phyloP scores from a whole-genome alignment of 2,888 invertebrate species.

The Cataglyphis livida region DNA sequence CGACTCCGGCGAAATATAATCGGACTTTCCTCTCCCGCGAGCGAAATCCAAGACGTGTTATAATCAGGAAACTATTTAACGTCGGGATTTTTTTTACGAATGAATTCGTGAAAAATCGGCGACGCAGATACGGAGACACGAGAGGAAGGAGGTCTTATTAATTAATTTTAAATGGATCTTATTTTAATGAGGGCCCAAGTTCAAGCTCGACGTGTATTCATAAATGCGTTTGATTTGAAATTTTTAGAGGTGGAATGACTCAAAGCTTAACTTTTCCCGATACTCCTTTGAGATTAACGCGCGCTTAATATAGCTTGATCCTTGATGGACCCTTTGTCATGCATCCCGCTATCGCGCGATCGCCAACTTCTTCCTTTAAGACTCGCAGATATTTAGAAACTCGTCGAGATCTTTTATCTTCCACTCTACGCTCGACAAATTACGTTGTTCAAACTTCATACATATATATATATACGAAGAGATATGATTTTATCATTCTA shows the following conservation, averaged over 20 bases:
- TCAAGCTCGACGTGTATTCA: slow-evolving; percentile 26
- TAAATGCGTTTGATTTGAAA: slow-evolving; percentile 41
- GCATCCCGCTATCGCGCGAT: slow-evolving; percentile 9
- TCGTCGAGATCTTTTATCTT: not conserved
- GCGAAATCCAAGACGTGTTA: slow-evolving; percentile 8
- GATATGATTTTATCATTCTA: slow-evolving; percentile 23
- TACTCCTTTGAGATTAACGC: slow-evolving; percentile 31
- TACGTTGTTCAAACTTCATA: not conserved
- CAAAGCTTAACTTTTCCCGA: slow-evolving; percentile 45
- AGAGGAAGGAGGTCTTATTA: slow-evolving; percentile 17
- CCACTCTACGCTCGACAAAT: not conserved
- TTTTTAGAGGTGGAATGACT: slow-evolving; percentile 34
- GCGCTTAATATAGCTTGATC: slow-evolving; percentile 37
- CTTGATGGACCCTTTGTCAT: slow-evolving; percentile 19
- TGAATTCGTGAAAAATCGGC: slow-evolving; percentile 4
- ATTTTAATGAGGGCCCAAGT: slow-evolving; percentile 40
- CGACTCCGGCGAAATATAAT: not conserved
- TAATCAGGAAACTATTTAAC: slow-evolving; percentile 39
- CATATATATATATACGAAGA: slow-evolving; percentile 12
- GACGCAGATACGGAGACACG: slow-evolving; percentile 42
- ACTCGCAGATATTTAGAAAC: not conserved
- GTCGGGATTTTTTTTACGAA: slow-evolving; percentile 30
- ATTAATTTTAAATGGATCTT: slow-evolving; percentile 45
- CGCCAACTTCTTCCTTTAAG: not conserved
- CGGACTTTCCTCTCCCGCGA: not conserved